Evolutionary conservation across 1,140 invertebrate genomes (phyloP), one percentile per base, ranked within the genome.

Genomic region (Atopsyche davidsoni): DNA sequence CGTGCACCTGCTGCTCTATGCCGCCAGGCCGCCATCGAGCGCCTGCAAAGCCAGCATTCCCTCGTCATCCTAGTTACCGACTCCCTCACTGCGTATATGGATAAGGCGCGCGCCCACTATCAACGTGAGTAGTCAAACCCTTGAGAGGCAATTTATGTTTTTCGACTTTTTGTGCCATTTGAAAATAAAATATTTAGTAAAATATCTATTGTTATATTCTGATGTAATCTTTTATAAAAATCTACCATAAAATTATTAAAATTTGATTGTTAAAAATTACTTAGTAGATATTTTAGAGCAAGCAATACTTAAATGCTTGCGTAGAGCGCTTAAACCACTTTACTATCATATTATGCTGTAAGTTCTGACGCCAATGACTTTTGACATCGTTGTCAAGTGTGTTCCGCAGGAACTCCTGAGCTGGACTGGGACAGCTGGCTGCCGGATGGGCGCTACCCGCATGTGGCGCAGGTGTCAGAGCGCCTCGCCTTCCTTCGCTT

Each of bases 21-120:
- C 64, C 75, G 85, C 57, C 85, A 82, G 61, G 78, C 80, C 60
- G 86, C 97, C 38, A 96, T 98, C 59, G 90, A 92, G 66, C 80
- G 89, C 42, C 73, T 98, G 53, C 93, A 97, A 73, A 86, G 82
- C 60, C 86, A 94, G 63, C 90, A 96, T 73, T 87, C 88, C 22
- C 80, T 97, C 51, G 92, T 97, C 42, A 91, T 96, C 62, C 78
- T 96, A 54, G 91, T 98, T 42, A 90, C 92, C 3, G 87, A 94
- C 67, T 96, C 92, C 69, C 79, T 98, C 51, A 92, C 89, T 0
- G 75, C 79, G 19, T 97, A 97, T 65, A 95, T 96, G 89, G 86
- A 92, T 42, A 83, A 84, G 63, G 84, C 92, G 24, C 78, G 90
- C 45, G 67, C 73, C 18, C 67, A 87, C 56, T 79, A 81, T 11